Percentiles rank a stretch among this genome's conserved stretches.
Conservation (phyloP, 2,113 vertebrate genomes). For the Actinemys pallida region DNA sequence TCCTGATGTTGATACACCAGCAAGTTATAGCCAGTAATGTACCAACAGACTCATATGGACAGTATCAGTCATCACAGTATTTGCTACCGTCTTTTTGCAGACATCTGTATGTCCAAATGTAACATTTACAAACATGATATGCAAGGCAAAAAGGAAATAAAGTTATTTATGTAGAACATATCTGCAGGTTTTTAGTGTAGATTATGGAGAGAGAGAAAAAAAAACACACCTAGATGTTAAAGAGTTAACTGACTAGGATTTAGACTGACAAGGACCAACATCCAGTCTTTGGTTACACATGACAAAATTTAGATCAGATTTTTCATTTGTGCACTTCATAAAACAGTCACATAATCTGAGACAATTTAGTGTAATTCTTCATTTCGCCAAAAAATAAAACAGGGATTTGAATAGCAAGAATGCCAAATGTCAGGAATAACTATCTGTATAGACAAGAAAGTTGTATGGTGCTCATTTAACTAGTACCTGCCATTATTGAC, state of each 20-base stretch:
- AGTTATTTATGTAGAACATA: background rate
- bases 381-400: background rate
- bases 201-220: background rate
- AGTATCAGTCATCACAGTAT: background rate
- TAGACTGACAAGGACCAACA: background rate
- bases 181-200: rapidly evolving
- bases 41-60: background rate
- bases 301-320: background rate
- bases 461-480: background rate
- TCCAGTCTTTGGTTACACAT: background rate
- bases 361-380: background rate
- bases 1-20: background rate
- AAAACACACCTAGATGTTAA: background rate
- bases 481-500: too few relatives aligned
- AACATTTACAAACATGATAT: too few relatives aligned
- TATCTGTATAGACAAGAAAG: background rate
- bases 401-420: background rate
- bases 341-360: background rate
- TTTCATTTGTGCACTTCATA: background rate
- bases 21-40: background rate
- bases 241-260: background rate
- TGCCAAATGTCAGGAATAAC: background rate
- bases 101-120: too few relatives aligned
- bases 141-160: background rate
- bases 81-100: too few relatives aligned